Evolutionary conservation across 2,113 vertebrate species (phyloP).

Genomic region (Poeciliopsis prolifica): DNA sequence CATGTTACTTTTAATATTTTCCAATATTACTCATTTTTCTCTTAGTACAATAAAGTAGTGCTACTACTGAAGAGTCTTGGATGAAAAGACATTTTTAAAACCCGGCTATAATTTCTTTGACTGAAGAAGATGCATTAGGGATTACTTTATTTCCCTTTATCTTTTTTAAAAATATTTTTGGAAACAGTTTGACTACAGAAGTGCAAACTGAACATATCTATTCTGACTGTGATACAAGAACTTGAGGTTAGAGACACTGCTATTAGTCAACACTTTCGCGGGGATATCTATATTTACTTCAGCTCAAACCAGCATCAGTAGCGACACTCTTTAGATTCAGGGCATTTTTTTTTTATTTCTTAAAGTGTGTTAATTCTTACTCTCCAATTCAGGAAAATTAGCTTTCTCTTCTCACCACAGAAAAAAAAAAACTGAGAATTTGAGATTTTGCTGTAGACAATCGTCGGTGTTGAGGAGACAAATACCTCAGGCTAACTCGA

Average conservation of each 20-base stretch:
- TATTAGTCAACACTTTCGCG: not conserved
- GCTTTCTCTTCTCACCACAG: not conserved
- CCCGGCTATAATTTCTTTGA: not conserved
- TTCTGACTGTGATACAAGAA: constrained; percentile 10
- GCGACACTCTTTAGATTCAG: constrained; percentile 35
- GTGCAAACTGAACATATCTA: constrained; percentile 2
- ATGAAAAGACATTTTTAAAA: constrained; percentile 8
- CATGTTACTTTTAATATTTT: not conserved
- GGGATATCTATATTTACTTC: constrained; percentile 18
- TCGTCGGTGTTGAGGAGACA: constrained; percentile 51
- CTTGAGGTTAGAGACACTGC: not conserved
- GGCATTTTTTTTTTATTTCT: constrained; percentile 34
- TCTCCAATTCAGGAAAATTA: not conserved
- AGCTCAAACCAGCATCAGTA: constrained; percentile 36
- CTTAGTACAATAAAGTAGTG: not conserved
- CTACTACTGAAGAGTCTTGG: constrained; percentile 9
- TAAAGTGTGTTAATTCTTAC: not conserved
- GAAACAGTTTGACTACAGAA: constrained; percentile 4
- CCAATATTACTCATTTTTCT: constrained; percentile 6
- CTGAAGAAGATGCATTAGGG: no score
- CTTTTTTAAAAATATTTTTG: no score
- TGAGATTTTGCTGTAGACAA: constrained; percentile 66
- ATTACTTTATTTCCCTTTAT: no score
- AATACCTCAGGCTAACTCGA: constrained; percentile 46
- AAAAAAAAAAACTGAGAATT: not conserved